Evolutionary conservation across 2,888 invertebrate species (phyloP), one percentile per base, ranked within the genome.

Genomic region (Plebejus argus): DNA sequence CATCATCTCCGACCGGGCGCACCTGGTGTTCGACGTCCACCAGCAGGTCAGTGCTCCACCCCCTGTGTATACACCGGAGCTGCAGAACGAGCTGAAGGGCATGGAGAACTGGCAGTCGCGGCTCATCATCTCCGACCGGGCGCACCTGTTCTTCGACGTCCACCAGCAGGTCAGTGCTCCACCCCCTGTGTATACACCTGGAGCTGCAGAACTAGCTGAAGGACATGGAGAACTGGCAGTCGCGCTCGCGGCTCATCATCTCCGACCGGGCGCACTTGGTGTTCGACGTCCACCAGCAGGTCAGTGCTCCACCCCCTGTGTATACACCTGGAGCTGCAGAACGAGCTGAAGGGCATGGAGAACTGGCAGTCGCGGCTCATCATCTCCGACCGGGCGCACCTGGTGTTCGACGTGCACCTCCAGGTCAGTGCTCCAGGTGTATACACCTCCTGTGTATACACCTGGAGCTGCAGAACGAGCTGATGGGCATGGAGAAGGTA

Each of bases 221-320:
- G 87, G 99, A 99, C 28, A 95, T 99, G 86, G 95, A 94, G 81
- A 96, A 96, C 83, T 97, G 98, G 97, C 94, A 97, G 85, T n/a
- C n/a, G n/a, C n/a, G n/a, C n/a, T 94, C 96, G 58, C 95, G 99
- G 77, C 95, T 99, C 79, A 95, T 99, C 81, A 98, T 99, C 82
- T 99, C 99, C 0, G 98, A 99, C 93, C 95, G 99, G 82, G 99
- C 99, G 15, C 99, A 99, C 88, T 94, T 98, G 61, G 98, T 98
- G 3, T 98, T 98, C 90, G 98, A 98, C 91, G 96, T 98, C 84
- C 98, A 98, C 90, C 98, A 98, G 88, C 96, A 96, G 93, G 94
- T 94, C 81, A 72, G 77, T 66, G 12, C 56, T 45, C 10, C 15
- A 49, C 4, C 12, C 12, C 49, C 49, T 49, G 49, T 4, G 49